Base-by-base conservation (phyloP, 2,113 vertebrate species). In the Peromyscus californicus region DNA sequence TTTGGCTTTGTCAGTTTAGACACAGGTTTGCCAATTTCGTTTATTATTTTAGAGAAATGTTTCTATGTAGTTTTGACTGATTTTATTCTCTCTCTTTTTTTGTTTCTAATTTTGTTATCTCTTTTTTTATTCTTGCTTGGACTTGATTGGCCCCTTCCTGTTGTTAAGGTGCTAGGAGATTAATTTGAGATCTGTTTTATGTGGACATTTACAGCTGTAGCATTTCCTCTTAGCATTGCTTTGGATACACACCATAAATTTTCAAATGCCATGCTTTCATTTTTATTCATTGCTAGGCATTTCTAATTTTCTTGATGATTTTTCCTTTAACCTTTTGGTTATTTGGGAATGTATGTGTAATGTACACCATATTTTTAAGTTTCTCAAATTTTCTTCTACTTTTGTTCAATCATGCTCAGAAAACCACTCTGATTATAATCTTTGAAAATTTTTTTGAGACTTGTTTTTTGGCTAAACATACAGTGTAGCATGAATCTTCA, bases 281-380 rank as follows among this genome's bases (percentile, higher is more conserved):
- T 93, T 92, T 72, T 29, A 65, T 69, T 88, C 17, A 51, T 91
- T 16, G 78, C 63, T 76, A 86, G 36, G 33, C 67, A 51, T 57
- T 85, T 90, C 59, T 90, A 19, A 31, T 90, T 72, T 96, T 93
- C 54, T 59, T 94, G 90, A 3, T 94, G 57, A 80, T 67, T 94
- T 93, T 91, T 17, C 42, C 59, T 76, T 69, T 85, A 15, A 89
- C 16, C 22, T 48, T 69, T 0, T 57, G 42, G 79, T 39, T 82
- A 24, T 82, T n/a, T 82, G 33, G 54, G 33, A 82, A 39, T 82
- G 10, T 21, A 57, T 92, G 4, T 87, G 67, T 31, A 94, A 86
- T 90, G 48, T 94, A 21, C 45, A 82, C 15, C 15, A 39, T 61
- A 17, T 82, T 90, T 89, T 70, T 45, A 29, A 93, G 54, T 82